These are phyloP conservation scores for Megathymus violae DNA, from an alignment of 1,140 invertebrate genomes.

Conservation along the genomic window DNA sequence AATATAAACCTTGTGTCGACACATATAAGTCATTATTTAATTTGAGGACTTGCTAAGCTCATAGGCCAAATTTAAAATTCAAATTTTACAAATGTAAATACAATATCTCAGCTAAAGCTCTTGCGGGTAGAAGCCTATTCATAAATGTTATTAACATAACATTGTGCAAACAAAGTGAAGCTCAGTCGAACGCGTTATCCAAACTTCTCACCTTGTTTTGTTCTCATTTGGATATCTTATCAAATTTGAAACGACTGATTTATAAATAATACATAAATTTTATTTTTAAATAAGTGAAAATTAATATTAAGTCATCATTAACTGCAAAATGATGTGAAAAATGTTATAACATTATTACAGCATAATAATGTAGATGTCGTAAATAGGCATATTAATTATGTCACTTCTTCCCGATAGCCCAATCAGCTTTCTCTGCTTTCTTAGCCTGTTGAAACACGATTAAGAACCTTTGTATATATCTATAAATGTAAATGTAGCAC, in stretches of 20 bases:
- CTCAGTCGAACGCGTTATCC: constrained; percentile 53
- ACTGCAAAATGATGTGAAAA: constrained; percentile 45
- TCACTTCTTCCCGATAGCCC: constrained; percentile 89
- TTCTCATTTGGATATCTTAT: constrained; percentile 49
- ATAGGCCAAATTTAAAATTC: constrained; percentile 19
- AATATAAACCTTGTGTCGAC: constrained; percentile 29
- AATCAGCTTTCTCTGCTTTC: constrained; percentile 92
- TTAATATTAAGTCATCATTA: constrained; percentile 67
- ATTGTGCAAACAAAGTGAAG: constrained; percentile 52
- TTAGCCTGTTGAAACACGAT: constrained; percentile 86
- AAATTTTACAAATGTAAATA: constrained; percentile 11
- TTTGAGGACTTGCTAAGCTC: constrained; percentile 57
- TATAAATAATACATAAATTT: constrained; percentile 70
- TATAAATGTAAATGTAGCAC: background rate
- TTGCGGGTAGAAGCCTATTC: constrained; percentile 35
- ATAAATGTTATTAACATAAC: constrained; percentile 50
- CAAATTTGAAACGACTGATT: constrained; percentile 44
- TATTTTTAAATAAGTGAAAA: constrained; percentile 63
- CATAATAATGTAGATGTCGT: constrained; percentile 20
- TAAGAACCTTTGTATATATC: constrained; percentile 44
- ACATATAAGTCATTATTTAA: constrained; percentile 33
- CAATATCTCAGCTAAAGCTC: constrained; percentile 39
- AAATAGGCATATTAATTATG: constrained; percentile 35
- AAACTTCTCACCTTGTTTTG: constrained; percentile 71
- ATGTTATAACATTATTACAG: constrained; percentile 34